Percentiles rank a stretch among this genome's conserved stretches.
These are phyloP conservation scores for Bufotes viridis DNA, from an alignment of 2,797 vertebrate species.

Conservation along the genomic window DNA sequence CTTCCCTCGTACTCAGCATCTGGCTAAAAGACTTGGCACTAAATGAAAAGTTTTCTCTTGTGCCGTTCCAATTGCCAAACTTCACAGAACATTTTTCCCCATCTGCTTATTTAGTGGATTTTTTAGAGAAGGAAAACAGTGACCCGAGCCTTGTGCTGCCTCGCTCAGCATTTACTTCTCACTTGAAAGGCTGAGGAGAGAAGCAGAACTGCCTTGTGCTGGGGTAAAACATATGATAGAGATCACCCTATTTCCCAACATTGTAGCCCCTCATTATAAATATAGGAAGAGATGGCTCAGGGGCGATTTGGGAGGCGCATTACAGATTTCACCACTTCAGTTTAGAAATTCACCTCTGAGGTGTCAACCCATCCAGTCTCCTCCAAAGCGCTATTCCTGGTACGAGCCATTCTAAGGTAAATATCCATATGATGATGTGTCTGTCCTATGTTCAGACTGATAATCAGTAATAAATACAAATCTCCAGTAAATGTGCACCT, in stretches of 20 bases:
- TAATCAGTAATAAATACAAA: too few relatives aligned
- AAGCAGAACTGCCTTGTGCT: background rate
- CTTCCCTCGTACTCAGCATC: conserved; percentile 50
- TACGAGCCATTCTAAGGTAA: too few relatives aligned
- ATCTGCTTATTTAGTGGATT: conserved; percentile 60
- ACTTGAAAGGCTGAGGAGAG: background rate
- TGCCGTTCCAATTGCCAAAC: conserved; percentile 44
- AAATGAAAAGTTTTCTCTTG: conserved; percentile 55
- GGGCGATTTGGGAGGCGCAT: background rate
- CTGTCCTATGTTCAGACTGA: too few relatives aligned
- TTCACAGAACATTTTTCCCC: conserved; percentile 50
- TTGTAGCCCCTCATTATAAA: background rate
- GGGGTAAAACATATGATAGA: background rate
- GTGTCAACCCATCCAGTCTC: background rate
- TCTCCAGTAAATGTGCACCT: too few relatives aligned
- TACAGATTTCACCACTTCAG: background rate
- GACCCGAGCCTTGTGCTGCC: conserved; percentile 31
- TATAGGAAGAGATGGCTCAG: background rate
- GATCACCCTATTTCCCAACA: background rate
- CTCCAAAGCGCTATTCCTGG: too few relatives aligned
- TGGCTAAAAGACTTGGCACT: conserved; percentile 49
- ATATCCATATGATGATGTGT: too few relatives aligned
- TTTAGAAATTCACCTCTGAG: background rate
- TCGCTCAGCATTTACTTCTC: conserved; percentile 6
- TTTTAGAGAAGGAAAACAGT: conserved; percentile 50